Evolutionary conservation across 2,797 vertebrate genomes (phyloP).

Genomic region (Chaetophractus vellerosus): DNA sequence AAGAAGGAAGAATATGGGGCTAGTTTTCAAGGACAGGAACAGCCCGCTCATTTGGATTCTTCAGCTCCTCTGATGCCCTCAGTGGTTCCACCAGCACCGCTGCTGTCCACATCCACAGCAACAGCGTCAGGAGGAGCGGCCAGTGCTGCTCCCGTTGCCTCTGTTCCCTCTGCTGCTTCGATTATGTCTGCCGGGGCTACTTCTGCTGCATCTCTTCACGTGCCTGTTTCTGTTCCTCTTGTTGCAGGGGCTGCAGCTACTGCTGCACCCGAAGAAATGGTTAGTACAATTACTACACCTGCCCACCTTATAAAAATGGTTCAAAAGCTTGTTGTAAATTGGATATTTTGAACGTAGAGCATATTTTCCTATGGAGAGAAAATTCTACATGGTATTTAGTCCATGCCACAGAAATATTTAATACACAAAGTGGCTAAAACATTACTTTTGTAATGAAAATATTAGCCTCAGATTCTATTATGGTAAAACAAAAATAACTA

Average conservation of each 20-base stretch:
- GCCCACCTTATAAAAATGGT: accelerated
- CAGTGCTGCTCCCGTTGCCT: not conserved
- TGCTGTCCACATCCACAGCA: not conserved
- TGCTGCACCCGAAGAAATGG: conserved; percentile 89
- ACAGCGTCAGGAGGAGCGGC: not conserved
- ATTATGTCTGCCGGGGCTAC: not conserved
- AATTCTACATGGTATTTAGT: not conserved
- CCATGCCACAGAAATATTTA: not conserved
- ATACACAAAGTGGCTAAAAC: not conserved
- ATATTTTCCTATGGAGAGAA: not conserved
- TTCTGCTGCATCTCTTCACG: not conserved
- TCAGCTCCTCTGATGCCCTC: conserved; percentile 81
- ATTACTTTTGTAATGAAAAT: not conserved
- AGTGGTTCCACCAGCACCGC: not conserved
- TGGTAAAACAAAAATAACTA: conserved; percentile 8
- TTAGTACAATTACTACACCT: conserved; percentile 73
- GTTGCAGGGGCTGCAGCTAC: not conserved
- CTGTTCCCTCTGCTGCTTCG: conserved; percentile 49
- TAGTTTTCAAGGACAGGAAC: conserved; percentile 85
- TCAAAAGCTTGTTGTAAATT: not conserved
- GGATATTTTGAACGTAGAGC: not conserved
- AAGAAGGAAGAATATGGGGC: conserved; percentile 90
- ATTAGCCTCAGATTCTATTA: not conserved
- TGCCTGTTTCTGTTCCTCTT: not conserved
- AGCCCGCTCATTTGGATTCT: conserved; percentile 89